Evolutionary conservation across 2,888 invertebrate genomes (phyloP), one percentile per base, ranked within the genome.

Genomic region (Drosophila histrio): DNA sequence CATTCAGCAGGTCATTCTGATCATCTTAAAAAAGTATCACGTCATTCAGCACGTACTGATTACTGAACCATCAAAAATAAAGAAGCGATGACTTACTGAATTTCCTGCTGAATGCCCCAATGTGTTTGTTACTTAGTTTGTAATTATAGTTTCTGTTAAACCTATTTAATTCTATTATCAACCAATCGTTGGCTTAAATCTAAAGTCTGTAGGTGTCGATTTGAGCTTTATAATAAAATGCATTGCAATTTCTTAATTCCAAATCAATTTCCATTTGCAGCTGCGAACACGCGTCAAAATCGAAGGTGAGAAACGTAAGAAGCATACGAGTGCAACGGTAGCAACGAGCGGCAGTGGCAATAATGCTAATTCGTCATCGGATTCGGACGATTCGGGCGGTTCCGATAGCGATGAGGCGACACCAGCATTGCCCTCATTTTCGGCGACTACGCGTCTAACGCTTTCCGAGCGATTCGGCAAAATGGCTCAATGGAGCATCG

Each of bases 401-500:
- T 94, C 94, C 65, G 94, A 93, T 73, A 91, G 91, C 77, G 92
- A 91, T 60, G 84, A 86, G 32, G 87, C 88, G 19, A 54, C 72
- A 4, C 77, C 77, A 47, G 94, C 94, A 3, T 90, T 93, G 34
- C 94, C 94, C 0, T 94, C 94, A 19, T 94, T 94, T 49, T 94
- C 93, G 21, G 93, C 93, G 3, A 93, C 94, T 1, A 94, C 94
- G 32, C 91, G 94, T 63, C 92, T 97, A 88, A 97, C 97, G 0
- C 92, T 97, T 11, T 97, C 97, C 0, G 97, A 97, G 91, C 93
- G 96, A 19, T 97, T 97, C 92, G 97, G 97, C 71, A 97, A 97
- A 93, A 96, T 97, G 95, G 97, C 97, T 19, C 97, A 97, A 89
- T 97, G 97, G 96, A 96, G 96, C 67, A 95, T 96, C 2, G 97